These are phyloP conservation scores for Lordiphosa mommai DNA, from an alignment of 1,140 invertebrate genomes.

Conservation along the genomic window DNA sequence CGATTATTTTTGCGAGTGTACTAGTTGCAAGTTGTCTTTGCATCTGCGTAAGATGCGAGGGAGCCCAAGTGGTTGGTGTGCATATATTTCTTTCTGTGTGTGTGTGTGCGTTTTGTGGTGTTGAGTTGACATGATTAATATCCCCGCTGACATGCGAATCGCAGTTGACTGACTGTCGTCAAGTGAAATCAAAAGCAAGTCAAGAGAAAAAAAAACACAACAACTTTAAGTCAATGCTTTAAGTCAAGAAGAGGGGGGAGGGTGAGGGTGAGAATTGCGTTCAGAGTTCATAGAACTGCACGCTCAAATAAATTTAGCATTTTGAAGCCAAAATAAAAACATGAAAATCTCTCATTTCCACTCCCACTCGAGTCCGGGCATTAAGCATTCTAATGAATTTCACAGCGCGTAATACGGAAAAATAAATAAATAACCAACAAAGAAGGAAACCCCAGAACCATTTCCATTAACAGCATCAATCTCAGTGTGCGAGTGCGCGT, in stretches of 20 bases:
- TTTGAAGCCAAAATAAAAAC: constrained; percentile 7
- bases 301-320: no score
- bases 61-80: constrained; percentile 10
- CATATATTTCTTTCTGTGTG: constrained; percentile 3
- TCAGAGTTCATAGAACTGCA: no score
- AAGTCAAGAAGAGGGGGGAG: not conserved
- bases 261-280: no score
- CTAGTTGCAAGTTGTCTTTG: constrained; percentile 18
- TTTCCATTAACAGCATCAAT: constrained; percentile 61
- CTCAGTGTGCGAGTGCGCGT: constrained; percentile 23
- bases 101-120: constrained; percentile 40
- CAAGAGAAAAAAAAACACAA: constrained; percentile 13
- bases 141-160: constrained; percentile 65
- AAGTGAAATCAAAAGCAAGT: constrained; percentile 73
- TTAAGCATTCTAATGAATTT: constrained; percentile 49
- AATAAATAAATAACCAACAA: constrained; percentile 26
- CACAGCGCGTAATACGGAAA: constrained; percentile 42
- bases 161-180: constrained; percentile 67
- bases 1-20: constrained; percentile 9
- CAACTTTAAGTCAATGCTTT: constrained; percentile 8
- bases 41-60: constrained; percentile 16
- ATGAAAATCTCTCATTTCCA: constrained; percentile 23
- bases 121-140: constrained; percentile 75
- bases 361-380: not conserved
- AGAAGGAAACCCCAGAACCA: constrained; percentile 37